Evolutionary conservation across 2,797 vertebrate species (phyloP).

Genomic region (Gadopsis bispinosus): DNA sequence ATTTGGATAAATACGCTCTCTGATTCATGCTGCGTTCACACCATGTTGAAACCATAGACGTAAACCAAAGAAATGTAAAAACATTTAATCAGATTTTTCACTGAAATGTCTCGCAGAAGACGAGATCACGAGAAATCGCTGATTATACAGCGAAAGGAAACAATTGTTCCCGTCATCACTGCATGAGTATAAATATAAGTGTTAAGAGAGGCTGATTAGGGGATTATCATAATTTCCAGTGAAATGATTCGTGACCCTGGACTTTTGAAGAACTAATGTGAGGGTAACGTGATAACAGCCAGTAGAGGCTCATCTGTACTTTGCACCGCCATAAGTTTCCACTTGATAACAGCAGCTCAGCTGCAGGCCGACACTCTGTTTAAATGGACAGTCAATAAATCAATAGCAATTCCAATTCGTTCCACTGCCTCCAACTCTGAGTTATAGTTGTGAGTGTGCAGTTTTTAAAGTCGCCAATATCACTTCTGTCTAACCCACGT

Average conservation of each 20-base stretch:
- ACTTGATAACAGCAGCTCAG: slow-evolving; percentile 46
- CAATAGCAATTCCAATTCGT: slow-evolving; percentile 54
- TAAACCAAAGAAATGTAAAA: too few relatives aligned
- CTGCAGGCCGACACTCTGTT: slow-evolving; percentile 62
- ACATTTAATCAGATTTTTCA: too few relatives aligned
- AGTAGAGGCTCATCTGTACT: slow-evolving; percentile 22
- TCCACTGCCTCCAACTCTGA: slow-evolving; percentile 56
- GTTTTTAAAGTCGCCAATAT: slow-evolving; percentile 54
- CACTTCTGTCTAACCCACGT: slow-evolving; percentile 17
- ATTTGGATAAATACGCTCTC: too few relatives aligned
- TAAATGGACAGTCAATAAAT: slow-evolving; percentile 71
- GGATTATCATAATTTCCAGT: slow-evolving; percentile 36
- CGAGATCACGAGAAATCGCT: too few relatives aligned
- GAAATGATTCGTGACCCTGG: slow-evolving; percentile 10
- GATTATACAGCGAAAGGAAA: too few relatives aligned
- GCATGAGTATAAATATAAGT: background rate
- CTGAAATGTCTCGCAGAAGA: too few relatives aligned
- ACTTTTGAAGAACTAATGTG: slow-evolving; percentile 24
- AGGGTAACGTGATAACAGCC: slow-evolving; percentile 33
- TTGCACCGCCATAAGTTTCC: slow-evolving; percentile 38
- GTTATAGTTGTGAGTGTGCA: slow-evolving; percentile 62
- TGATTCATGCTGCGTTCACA: too few relatives aligned
- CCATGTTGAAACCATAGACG: too few relatives aligned
- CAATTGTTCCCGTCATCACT: too few relatives aligned
- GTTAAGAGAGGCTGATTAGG: slow-evolving; percentile 21